These are phyloP conservation scores for Lysandra coridon DNA, from an alignment of 2,888 invertebrate species.

Conservation along the genomic window DNA sequence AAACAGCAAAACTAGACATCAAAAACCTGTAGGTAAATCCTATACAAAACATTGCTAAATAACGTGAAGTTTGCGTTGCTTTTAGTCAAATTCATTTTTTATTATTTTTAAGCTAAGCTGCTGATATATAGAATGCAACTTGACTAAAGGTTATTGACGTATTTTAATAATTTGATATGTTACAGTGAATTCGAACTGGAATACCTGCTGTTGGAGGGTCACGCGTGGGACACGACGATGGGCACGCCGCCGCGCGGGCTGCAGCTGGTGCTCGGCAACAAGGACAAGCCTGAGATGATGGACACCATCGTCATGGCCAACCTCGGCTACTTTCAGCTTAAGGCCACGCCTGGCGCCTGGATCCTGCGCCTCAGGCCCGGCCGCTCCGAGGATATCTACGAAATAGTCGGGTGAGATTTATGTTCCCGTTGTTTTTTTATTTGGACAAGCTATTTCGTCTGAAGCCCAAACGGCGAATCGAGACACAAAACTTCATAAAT, in stretches of 20 bases:
- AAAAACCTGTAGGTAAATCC: no score
- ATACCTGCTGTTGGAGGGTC: conserved; percentile 94
- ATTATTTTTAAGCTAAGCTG: no score
- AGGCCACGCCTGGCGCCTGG: conserved; percentile 99
- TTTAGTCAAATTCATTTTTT: no score
- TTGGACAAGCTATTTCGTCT: no score
- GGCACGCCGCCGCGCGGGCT: conserved; percentile 98
- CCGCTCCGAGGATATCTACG: conserved; percentile 96
- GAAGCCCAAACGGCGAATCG: no score
- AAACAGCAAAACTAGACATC: no score
- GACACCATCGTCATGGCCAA: conserved; percentile 99
- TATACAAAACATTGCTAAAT: no score
- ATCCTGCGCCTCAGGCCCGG: conserved; percentile 93
- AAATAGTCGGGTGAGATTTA: conserved; percentile 85
- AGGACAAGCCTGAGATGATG: conserved; percentile 86
- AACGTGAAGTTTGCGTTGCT: no score
- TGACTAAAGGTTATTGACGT: neutral
- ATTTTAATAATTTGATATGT: neutral
- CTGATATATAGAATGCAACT: no score
- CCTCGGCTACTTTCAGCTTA: conserved; percentile 96
- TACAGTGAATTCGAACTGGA: conserved; percentile 96
- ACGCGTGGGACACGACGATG: conserved; percentile 95
- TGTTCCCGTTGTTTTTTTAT: no score
- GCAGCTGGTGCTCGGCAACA: conserved; percentile 96
- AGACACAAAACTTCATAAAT: no score